A percentile compares a stretch with the other conserved stretches of the same genome.
phyloP scores from a whole-genome alignment of 2,888 invertebrate genomes.

The Lobophora halterata region DNA sequence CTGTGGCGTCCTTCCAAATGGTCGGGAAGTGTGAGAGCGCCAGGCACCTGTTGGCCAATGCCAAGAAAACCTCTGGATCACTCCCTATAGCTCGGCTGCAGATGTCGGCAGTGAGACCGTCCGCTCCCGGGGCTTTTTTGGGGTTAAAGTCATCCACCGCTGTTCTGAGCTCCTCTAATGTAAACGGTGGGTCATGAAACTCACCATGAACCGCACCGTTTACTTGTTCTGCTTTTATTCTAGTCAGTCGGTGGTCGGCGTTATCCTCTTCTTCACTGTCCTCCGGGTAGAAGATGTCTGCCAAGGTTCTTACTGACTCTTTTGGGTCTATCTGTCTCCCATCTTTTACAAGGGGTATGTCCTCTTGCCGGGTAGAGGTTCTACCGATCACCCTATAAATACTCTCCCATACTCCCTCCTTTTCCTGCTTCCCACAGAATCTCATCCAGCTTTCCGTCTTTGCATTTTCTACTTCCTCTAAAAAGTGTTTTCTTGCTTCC shows the following conservation, averaged over 20 bases:
- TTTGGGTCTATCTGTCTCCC: background rate
- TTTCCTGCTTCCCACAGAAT: conserved; percentile 14
- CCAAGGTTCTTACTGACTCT: conserved; percentile 4
- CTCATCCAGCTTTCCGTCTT: conserved; percentile 24
- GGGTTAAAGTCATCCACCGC: conserved; percentile 18
- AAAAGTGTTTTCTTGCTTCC: conserved; percentile 9
- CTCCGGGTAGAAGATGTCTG: conserved; percentile 15
- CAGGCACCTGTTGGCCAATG: conserved; percentile 25
- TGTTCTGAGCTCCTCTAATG: conserved; percentile 11
- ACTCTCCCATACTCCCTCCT: conserved; percentile 10
- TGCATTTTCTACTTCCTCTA: conserved; percentile 7
- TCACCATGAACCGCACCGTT: conserved; percentile 5
- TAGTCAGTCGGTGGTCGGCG: conserved; percentile 3
- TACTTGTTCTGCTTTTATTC: conserved; percentile 1
- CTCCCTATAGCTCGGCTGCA: conserved; percentile 22
- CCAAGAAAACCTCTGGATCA: conserved; percentile 10
- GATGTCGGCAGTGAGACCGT: conserved; percentile 10
- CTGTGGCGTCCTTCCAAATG: conserved; percentile 14
- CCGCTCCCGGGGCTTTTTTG: conserved; percentile 26
- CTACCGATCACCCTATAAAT: conserved; percentile 10
- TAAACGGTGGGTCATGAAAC: conserved; percentile 25
- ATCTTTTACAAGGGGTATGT: background rate
- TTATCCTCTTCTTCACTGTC: conserved; percentile 6
- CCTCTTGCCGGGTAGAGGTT: background rate
- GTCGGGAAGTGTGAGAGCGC: conserved; percentile 20